A percentile compares a stretch with the other conserved stretches of the same genome.
These are phyloP conservation scores for Eonycteris spelaea DNA, from an alignment of 2,113 vertebrate genomes.

Conservation along the genomic window DNA sequence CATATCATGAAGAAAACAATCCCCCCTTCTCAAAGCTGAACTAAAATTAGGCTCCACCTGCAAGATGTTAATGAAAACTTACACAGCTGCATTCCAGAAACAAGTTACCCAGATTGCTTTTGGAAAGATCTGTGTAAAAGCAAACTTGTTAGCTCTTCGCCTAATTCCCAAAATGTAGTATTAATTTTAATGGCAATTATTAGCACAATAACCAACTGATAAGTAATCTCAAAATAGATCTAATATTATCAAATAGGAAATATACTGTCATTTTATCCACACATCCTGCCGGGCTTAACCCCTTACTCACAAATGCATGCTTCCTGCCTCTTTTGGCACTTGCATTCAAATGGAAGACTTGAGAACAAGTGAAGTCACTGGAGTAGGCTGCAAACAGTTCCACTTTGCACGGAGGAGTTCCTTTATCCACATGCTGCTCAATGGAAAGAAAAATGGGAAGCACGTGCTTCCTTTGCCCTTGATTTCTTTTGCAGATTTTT, in stretches of 20 bases:
- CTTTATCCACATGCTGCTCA: background rate
- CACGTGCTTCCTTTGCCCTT: slow-evolving; percentile 11
- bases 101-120: slow-evolving; percentile 87
- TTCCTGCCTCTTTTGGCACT: slow-evolving; percentile 44
- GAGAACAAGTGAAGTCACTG: background rate
- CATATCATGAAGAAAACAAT: slow-evolving; percentile 81
- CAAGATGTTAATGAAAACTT: slow-evolving; percentile 87
- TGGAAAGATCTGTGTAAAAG: slow-evolving; percentile 79
- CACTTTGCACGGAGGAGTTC: background rate
- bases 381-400: background rate
- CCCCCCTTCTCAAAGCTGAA: slow-evolving; percentile 83
- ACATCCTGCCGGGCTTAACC: slow-evolving; percentile 82
- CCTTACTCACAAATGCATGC: slow-evolving; percentile 70
- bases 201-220: slow-evolving; percentile 86
- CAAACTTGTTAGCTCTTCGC: slow-evolving; percentile 82
- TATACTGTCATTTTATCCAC: slow-evolving; percentile 79
- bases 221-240: slow-evolving; percentile 85
- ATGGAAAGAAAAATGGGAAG: slow-evolving; percentile 22
- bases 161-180: slow-evolving; percentile 83
- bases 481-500: slow-evolving; percentile 1
- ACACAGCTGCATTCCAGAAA: slow-evolving; percentile 86
- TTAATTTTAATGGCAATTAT: slow-evolving; percentile 88
- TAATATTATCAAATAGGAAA: slow-evolving; percentile 74
- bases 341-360: slow-evolving; percentile 35
- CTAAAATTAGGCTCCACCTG: slow-evolving; percentile 90